Evolutionary conservation across 2,888 invertebrate genomes (phyloP).

Genomic region (Folsomia candida): DNA sequence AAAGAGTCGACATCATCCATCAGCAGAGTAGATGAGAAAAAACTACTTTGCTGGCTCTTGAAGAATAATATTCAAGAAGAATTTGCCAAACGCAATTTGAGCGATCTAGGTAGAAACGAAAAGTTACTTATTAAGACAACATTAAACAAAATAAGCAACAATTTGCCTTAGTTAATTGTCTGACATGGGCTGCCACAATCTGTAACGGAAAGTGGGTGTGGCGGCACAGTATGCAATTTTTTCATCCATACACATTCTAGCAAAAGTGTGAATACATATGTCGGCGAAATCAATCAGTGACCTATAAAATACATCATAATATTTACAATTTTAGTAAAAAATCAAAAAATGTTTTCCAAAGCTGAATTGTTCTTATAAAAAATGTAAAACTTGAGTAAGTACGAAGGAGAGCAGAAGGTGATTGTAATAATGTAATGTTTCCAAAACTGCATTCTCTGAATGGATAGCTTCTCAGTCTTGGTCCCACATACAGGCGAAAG

Average conservation of each 20-base stretch:
- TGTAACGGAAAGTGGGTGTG: not conserved
- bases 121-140: conserved; percentile 3
- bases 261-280: not conserved
- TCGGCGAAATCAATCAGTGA: conserved; percentile 3
- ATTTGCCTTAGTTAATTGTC: conserved; percentile 5
- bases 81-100: conserved; percentile 3
- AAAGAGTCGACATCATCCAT: too few species aligned
- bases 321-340: conserved; percentile 20
- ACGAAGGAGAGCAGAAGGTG: conserved; percentile 24
- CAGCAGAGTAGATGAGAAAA: too few species aligned
- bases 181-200: not conserved
- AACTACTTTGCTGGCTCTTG: too few species aligned
- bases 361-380: conserved; percentile 14
- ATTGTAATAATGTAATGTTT: conserved; percentile 29
- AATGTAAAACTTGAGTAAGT: too few species aligned
- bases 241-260: not conserved
- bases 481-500: too few species aligned
- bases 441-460: conserved; percentile 7
- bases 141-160: conserved; percentile 6
- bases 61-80: not conserved
- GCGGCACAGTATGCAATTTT: not conserved
- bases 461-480: not conserved
- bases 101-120: conserved; percentile 2
- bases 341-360: conserved; percentile 22
- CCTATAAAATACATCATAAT: conserved; percentile 6